Base-by-base conservation (phyloP, 2,797 vertebrate species). In the Spea hammondii region DNA sequence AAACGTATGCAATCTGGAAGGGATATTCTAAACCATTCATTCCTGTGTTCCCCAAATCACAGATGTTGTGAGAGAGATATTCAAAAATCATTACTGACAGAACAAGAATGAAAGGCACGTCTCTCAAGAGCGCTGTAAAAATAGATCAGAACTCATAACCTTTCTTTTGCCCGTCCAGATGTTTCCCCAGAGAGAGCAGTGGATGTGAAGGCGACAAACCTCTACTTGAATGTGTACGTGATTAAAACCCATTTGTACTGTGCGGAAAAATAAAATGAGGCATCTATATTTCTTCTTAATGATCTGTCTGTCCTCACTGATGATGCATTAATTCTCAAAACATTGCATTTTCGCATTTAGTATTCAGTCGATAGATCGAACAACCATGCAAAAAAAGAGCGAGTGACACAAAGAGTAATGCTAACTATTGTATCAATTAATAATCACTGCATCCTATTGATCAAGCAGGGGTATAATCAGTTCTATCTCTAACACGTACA, bases 381-480 rank as follows among this genome's bases (percentile, higher is more conserved):
- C 74, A 4, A 32, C 45, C 17, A 48, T 48, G 49, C 62, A 60
- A 46, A 70, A 69, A 46, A 55, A 67, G 60, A 67, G 48, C 46
- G 65, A 68, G 45, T 77, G 64, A 60, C 74, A 72, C 64, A n/a
- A 77, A 77, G 79, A 77, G 64, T 72, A 68, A 81, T 77, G 79
- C 76, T 76, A 72, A 76, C 73, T 72, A 66, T 13, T 46, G 2
- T 68, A 72, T 73, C 70, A 77, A 77, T 81, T 81, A 76, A 54
- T 67, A 77, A 81, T 77, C 79, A 69, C 64, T 46, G 14, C 48
- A 6, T n/a, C 59, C 17, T 50, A 77, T 67, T 54, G 74, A 77
- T 72, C 6, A 14, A 3, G 53, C 68, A 76, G 8, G 51, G 51
- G 48, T 60, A 72, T 17, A 62, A 62, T 17, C 59, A 62, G 32